Conservation (phyloP, 30 jellyfish, hydroid and myxozoan species). For the Hydra vulgaris region DNA sequence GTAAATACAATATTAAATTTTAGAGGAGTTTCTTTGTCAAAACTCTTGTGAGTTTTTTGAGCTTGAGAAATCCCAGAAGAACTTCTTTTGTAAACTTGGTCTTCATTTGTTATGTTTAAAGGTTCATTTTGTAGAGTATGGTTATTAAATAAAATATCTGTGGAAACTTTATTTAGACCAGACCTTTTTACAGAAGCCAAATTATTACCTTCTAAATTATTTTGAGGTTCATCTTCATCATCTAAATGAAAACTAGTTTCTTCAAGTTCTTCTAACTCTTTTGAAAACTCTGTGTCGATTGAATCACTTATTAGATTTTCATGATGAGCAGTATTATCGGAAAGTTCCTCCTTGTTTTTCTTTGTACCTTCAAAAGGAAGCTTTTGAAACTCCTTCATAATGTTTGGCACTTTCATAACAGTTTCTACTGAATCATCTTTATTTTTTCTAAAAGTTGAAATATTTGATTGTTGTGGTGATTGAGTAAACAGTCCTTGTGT, state of each 20-base stretch:
- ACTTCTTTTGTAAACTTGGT: not conserved
- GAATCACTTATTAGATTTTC: not conserved
- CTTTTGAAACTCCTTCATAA: not conserved
- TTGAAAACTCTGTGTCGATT: not conserved
- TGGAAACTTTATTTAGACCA: not conserved
- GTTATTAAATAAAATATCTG: too few relatives aligned
- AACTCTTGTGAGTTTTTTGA: not conserved
- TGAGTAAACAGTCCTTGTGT: not conserved
- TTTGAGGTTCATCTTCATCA: not conserved
- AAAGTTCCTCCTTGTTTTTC: not conserved
- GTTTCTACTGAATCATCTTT: not conserved
- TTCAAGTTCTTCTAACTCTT: conserved; percentile 2
- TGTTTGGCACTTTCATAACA: not conserved
- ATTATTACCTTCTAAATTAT: not conserved
- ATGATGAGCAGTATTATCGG: not conserved
- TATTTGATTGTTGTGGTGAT: not conserved
- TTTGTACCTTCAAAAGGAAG: not conserved
- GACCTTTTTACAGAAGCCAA: not conserved
- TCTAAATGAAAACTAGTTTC: conserved; percentile 15
- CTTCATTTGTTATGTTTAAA: not conserved
- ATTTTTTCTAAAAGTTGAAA: not conserved
- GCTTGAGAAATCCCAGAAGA: not conserved
- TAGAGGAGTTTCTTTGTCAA: not conserved
- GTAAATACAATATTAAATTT: conserved; percentile 7
- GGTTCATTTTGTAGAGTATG: not conserved